Evolutionary conservation across 2,888 invertebrate species (phyloP).

Genomic region (Scaptomyza polygonia): DNA sequence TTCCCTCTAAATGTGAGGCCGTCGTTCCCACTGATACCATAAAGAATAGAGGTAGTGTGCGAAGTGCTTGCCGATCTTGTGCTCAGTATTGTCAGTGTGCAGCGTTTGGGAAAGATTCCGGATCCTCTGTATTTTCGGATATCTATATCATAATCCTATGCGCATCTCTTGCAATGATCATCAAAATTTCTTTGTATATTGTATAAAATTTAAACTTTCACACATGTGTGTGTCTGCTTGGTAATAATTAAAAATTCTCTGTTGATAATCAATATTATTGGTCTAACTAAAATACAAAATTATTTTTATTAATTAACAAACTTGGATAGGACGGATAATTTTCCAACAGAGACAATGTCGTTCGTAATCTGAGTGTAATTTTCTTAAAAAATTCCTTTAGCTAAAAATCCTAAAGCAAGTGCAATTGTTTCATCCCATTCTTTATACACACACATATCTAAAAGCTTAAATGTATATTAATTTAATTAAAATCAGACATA

Average conservation of each 20-base stretch:
- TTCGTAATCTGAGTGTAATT: constrained; percentile 5
- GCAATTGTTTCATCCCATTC: constrained; percentile 10
- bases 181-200: not conserved
- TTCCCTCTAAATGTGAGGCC: constrained; percentile 2
- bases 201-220: not conserved
- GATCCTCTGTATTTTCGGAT: no score
- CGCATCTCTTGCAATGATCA: not conserved
- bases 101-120: not conserved
- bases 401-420: constrained; percentile 17
- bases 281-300: not conserved
- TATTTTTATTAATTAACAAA: not conserved
- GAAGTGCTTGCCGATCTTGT: not conserved
- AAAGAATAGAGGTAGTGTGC: not conserved
- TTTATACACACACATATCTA: not conserved
- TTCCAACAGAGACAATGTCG: not conserved
- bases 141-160: not conserved
- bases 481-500: constrained; percentile 20
- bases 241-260: not conserved
- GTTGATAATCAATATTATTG: not conserved
- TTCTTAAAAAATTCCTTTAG: constrained; percentile 12
- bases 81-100: not conserved
- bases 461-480: constrained; percentile 32
- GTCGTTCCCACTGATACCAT: not conserved
- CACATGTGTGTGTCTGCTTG: not conserved
- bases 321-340: not conserved